phyloP scores from a whole-genome alignment of 2,888 invertebrate species.

The Stenchaetothrips biformis region DNA sequence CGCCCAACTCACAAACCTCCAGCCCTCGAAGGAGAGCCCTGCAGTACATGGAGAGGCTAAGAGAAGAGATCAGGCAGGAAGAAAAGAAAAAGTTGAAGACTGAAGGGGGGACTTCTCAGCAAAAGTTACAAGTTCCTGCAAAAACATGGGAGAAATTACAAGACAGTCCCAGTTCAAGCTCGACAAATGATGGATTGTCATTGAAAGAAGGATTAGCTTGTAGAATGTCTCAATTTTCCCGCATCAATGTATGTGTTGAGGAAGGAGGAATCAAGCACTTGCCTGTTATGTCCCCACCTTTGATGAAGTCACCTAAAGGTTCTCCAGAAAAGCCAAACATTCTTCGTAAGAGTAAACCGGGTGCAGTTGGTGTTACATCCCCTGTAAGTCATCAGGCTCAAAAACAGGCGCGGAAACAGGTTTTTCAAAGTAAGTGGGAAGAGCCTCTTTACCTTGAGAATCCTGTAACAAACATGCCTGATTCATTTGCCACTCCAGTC shows the following conservation, averaged over 20 bases:
- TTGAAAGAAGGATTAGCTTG: neutral
- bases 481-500: no score
- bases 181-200: neutral
- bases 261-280: neutral
- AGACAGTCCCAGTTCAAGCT: neutral
- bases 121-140: no score
- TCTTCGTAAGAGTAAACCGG: neutral
- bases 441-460: neutral
- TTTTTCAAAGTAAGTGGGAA: neutral
- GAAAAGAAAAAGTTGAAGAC: no score
- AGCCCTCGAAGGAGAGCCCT: no score
- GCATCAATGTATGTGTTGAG: neutral
- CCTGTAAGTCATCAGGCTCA: neutral
- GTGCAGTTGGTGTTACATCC: neutral
- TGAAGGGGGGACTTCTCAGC: no score
- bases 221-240: neutral
- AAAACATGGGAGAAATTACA: no score
- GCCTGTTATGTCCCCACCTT: neutral
- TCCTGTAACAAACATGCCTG: neutral
- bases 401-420: neutral
- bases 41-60: no score
- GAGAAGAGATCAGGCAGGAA: no score
- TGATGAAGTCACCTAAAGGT: neutral
- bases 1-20: no score
- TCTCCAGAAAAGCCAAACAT: conserved; percentile 1